These are phyloP conservation scores for Leptinotarsa tumamoca DNA, from an alignment of 2,888 invertebrate genomes.

Conservation along the genomic window DNA sequence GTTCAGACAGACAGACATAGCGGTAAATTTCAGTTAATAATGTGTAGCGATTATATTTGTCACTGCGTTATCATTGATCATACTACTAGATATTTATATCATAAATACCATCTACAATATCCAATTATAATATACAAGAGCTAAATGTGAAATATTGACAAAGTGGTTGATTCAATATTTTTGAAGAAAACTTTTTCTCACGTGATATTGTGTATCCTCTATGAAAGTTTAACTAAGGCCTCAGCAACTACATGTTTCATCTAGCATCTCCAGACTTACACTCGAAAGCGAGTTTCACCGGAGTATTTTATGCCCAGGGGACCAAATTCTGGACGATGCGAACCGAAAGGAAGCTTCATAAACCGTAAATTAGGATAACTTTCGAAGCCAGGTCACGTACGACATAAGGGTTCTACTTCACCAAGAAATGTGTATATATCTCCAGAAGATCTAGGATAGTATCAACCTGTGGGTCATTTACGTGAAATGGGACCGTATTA, in stretches of 20 bases:
- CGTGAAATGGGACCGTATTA: background rate
- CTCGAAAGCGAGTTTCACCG: constrained; percentile 32
- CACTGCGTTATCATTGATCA: too few species aligned
- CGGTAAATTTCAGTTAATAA: too few species aligned
- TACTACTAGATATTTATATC: too few species aligned
- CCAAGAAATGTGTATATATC: constrained; percentile 55
- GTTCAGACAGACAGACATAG: too few species aligned
- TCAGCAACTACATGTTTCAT: background rate
- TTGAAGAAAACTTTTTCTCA: background rate
- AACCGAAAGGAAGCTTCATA: constrained; percentile 51
- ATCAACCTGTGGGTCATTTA: constrained; percentile 46
- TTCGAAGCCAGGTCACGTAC: constrained; percentile 59
- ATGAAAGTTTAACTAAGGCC: background rate
- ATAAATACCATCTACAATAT: too few species aligned
- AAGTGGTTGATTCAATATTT: too few species aligned
- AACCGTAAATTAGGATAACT: constrained; percentile 59
- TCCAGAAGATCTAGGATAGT: constrained; percentile 41
- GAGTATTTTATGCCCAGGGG: constrained; percentile 39
- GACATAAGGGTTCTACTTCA: constrained; percentile 57
- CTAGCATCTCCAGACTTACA: background rate
- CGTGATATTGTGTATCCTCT: background rate
- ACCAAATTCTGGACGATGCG: constrained; percentile 47
- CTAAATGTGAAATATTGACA: too few species aligned
- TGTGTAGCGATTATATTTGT: too few species aligned
- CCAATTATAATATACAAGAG: too few species aligned